phyloP scores from a whole-genome alignment of 2,113 vertebrate species.

The Dinomys branickii region DNA sequence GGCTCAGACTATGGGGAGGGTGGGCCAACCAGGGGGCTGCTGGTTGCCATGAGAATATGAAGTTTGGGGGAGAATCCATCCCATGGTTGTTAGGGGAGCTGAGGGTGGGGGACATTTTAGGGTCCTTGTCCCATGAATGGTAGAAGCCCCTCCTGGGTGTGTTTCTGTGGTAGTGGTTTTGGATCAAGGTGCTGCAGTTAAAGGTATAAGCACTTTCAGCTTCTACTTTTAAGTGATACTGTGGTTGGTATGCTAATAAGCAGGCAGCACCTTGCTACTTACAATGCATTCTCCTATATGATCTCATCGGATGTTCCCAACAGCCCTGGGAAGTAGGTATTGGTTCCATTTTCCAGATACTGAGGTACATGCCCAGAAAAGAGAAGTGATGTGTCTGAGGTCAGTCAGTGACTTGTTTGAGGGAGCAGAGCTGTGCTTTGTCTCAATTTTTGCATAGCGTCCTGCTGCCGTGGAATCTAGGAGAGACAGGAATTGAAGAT shows the following conservation, averaged over 20 bases:
- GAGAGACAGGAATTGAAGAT: constrained; percentile 12
- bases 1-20: background rate
- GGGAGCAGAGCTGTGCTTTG: background rate
- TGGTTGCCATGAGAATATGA: constrained; percentile 38
- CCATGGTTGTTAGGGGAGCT: constrained; percentile 19
- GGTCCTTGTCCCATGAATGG: background rate
- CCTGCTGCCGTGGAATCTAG: background rate
- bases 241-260: constrained; percentile 19
- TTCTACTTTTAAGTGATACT: constrained; percentile 46
- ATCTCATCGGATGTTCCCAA: constrained; percentile 41
- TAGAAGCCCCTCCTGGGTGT: background rate
- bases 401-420: constrained; percentile 38
- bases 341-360: constrained; percentile 47
- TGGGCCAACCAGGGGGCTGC: constrained; percentile 37
- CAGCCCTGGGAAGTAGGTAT: constrained; percentile 42
- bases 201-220: background rate
- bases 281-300: constrained; percentile 23
- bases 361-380: constrained; percentile 22
- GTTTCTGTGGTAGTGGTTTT: background rate
- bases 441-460: constrained; percentile 19
- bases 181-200: background rate
- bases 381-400: constrained; percentile 27
- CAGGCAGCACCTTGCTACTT: constrained; percentile 54
- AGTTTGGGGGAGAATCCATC: constrained; percentile 37
- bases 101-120: background rate